Conservation (phyloP, 2,113 vertebrate genomes). For the Morphnarchus princeps region DNA sequence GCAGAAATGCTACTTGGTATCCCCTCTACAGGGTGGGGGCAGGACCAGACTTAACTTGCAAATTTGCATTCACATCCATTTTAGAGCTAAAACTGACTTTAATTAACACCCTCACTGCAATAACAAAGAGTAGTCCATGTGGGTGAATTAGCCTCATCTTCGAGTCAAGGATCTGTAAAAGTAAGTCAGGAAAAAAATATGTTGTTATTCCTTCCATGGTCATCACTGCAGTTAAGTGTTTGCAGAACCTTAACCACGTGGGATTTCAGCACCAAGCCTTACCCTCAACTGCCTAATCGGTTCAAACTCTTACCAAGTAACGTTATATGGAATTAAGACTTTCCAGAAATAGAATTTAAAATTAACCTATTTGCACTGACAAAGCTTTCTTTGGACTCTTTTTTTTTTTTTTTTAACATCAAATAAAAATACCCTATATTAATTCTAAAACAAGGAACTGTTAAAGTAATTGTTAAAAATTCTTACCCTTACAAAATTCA, state of each 20-base stretch:
- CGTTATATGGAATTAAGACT: not conserved
- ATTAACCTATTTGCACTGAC: not conserved
- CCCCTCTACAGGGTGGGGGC: not conserved
- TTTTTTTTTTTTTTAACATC: not conserved
- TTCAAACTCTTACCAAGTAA: not conserved
- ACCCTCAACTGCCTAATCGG: too few species aligned
- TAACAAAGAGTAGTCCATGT: not conserved
- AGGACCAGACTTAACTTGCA: not conserved
- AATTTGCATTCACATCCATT: not conserved
- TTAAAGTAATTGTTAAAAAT: not conserved
- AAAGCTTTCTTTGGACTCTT: not conserved
- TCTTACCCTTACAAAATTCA: not conserved
- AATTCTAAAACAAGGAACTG: not conserved
- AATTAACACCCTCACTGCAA: not conserved
- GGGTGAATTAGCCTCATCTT: not conserved
- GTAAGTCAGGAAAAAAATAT: not conserved
- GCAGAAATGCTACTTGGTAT: not conserved
- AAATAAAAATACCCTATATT: not conserved
- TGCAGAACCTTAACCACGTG: not conserved
- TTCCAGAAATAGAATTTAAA: not conserved
- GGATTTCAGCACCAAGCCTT: not conserved
- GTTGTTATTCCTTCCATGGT: not conserved
- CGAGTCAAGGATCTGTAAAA: not conserved
- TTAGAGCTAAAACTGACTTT: not conserved
- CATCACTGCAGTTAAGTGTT: not conserved